Evolutionary conservation across 92 coral and sea anemone genomes (phyloP), one percentile per base, ranked within the genome.

Genomic region (Blastomussa wellsi): DNA sequence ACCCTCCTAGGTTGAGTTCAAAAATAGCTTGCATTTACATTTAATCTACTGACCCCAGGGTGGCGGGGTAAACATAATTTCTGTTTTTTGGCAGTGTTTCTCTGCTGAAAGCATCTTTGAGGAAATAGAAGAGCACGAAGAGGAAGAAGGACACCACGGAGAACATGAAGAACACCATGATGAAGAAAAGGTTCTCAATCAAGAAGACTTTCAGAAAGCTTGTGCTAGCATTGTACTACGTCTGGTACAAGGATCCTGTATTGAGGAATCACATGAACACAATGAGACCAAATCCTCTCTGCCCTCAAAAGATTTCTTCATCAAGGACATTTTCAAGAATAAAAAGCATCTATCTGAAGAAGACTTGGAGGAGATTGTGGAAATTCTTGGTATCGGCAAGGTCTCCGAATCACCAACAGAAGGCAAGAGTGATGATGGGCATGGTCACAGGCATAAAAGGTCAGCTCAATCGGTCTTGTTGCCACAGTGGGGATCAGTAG

Each of bases 201-300:
- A 92, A 64, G 91, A 90, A 81, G 93, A 84, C 36, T 94, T 94
- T 84, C 83, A 94, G 57, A 88, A 71, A 36, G 98, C 98, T 1
- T 89, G 93, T 83, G 98, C 93, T 10, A 90, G 82, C 80, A 94
- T 94, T 72, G 69, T 94, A 38, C 87, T 73, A 74, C 98, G 91
- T 74, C 86, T 94, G 31, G 82, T 84, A 20, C 92, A 90, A 66
- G 98, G 98, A 22, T 89, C 81, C 57, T 94, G 98, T 29, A 94
- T 94, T 57, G 35, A 86, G 10, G 93, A 89, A n/a, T 80, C 83
- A 31, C 90, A 86, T 49, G 90, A 72, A 16, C 77, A 82, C 47
- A 76, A 85, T 70, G 86, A 82, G 59, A 42, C 80, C 2, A 64
- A 79, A 72, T 65, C 89, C 0, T 37, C 78, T 7, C 85, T 94